Percentiles rank a stretch among this genome's conserved stretches.
These are phyloP conservation scores for Apamea sordens DNA, from an alignment of 2,888 invertebrate species.

Conservation along the genomic window DNA sequence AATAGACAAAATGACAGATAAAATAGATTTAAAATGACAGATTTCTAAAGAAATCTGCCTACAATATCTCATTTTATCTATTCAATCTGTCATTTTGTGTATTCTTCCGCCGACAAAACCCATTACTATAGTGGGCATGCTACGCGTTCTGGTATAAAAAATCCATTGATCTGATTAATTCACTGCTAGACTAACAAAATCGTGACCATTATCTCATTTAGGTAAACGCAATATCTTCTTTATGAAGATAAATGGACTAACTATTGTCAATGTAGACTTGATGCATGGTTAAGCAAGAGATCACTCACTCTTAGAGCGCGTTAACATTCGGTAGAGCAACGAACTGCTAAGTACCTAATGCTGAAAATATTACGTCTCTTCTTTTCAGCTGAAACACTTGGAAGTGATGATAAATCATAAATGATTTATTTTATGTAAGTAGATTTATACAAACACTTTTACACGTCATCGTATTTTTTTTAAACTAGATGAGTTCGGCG, in stretches of 20 bases:
- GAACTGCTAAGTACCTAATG: neutral
- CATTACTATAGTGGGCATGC: too few species aligned
- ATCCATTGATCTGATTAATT: neutral
- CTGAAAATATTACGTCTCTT: neutral
- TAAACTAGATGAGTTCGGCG: too few species aligned
- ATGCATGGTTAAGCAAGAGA: constrained; percentile 25
- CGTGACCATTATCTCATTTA: neutral
- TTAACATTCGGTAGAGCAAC: constrained; percentile 11
- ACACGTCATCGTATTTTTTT: too few species aligned
- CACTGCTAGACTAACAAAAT: neutral
- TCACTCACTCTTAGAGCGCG: constrained; percentile 8
- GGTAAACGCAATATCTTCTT: neutral
- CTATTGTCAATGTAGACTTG: constrained; percentile 2
- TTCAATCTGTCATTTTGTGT: too few species aligned
- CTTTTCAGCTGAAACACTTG: neutral
- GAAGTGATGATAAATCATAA: too few species aligned
- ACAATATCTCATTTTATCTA: too few species aligned
- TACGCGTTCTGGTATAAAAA: neutral
- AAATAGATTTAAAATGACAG: too few species aligned
- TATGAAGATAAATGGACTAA: constrained; percentile 10
- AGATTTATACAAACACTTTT: too few species aligned
- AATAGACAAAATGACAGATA: too few species aligned
- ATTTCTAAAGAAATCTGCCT: too few species aligned
- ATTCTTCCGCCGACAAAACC: too few species aligned
- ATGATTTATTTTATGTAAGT: too few species aligned